These are phyloP conservation scores for Distichodus sexfasciatus DNA, from an alignment of 2,797 vertebrate genomes.

Conservation along the genomic window DNA sequence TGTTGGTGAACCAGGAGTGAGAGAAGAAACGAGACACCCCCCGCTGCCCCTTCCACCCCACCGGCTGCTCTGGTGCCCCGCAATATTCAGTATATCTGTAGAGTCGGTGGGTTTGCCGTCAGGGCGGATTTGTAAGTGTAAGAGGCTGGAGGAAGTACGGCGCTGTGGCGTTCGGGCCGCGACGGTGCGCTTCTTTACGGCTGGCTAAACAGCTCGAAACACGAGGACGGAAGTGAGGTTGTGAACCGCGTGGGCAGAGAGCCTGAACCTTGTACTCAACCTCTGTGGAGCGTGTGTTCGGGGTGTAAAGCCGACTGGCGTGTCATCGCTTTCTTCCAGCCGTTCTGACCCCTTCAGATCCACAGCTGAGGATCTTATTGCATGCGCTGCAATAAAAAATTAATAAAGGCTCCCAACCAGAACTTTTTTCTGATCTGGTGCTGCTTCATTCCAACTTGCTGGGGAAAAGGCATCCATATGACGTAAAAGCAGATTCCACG, in stretches of 20 bases:
- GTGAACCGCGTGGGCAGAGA: neutral
- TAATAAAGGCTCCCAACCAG: slow-evolving; percentile 7
- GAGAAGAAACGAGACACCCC: too few species aligned
- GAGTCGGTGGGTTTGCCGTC: too few species aligned
- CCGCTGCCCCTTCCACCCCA: too few species aligned
- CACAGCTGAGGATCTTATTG: neutral
- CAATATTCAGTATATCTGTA: too few species aligned
- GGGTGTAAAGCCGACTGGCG: neutral
- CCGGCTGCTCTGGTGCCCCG: too few species aligned
- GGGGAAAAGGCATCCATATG: neutral
- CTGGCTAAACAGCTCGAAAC: neutral
- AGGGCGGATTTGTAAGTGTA: too few species aligned
- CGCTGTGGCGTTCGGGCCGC: too few species aligned
- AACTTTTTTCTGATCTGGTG: slow-evolving; percentile 16
- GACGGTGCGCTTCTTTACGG: neutral
- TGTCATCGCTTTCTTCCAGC: neutral
- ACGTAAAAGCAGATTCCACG: slow-evolving; percentile 9
- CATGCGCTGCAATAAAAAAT: slow-evolving; percentile 29
- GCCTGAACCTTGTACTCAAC: neutral
- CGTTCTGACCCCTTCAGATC: slow-evolving; percentile 27
- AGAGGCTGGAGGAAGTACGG: too few species aligned
- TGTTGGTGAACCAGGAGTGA: too few species aligned
- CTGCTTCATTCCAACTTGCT: slow-evolving; percentile 31
- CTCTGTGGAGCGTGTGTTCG: slow-evolving; percentile 1
- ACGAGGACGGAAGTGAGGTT: neutral